Evolutionary conservation across 1,140 invertebrate species (phyloP), one percentile per base, ranked within the genome.

Genomic region (Galleria mellonella): DNA sequence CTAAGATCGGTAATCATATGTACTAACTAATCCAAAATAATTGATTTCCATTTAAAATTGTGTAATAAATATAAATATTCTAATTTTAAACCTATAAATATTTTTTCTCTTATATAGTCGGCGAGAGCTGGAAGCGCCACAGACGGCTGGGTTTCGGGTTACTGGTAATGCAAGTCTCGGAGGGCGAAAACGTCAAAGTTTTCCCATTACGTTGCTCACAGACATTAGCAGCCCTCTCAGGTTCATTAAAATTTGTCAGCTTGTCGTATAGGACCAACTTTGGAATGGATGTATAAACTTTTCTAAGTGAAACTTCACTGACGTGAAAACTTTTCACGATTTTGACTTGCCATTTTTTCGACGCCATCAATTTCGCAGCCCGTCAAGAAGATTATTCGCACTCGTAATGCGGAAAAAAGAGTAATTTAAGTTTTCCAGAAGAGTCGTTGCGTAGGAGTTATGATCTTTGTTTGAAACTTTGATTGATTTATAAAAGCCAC

Each of bases 241-340:
- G 67, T 75, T 84, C 81, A 84, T 84, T 84, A 84, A 84, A 84
- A 84, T 84, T 84, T 84, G 81, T 84, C 81, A 84, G 75, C 72
- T 67, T 74, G 71, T 75, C 74, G 70, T 72, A 73, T 69, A 81
- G 62, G 67, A 67, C 51, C 52, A 82, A 84, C 76, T 84, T 83
- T 56, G 59, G 73, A 84, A 83, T 82, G 81, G 76, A 79, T 81
- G 76, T 81, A 70, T 59, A 73, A 84, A 84, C 78, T 84, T 79
- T 62, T 70, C 51, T 81, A 81, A 84, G 76, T 81, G 76, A 83
- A 83, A 79, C 76, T 77, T 62, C 71, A 67, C 58, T 83, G 81
- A 84, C 81, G 76, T 83, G 64, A 83, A 84, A 84, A 84, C 51
- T 82, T 23, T 23, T 82, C 48, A 56, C 63, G 74, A 76, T 82